Evolutionary conservation across 1,140 invertebrate species (phyloP).

Genomic region (Oryctes rhinoceros): DNA sequence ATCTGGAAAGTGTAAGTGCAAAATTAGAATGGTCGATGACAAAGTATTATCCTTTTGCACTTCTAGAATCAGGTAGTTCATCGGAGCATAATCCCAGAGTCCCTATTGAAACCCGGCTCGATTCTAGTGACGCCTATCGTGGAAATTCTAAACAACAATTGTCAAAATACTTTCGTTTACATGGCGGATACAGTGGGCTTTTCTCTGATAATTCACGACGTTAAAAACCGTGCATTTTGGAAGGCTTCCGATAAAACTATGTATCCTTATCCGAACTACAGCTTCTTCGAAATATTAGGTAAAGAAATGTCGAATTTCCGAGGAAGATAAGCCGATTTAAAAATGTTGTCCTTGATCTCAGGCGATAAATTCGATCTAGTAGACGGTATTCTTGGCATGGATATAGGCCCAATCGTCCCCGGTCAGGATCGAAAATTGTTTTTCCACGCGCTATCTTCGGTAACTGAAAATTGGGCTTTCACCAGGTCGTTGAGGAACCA

Average conservation of each 20-base stretch:
- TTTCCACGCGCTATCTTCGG: conserved; percentile 79
- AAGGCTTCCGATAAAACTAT: conserved; percentile 72
- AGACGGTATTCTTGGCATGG: conserved; percentile 77
- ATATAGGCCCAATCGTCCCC: conserved; percentile 65
- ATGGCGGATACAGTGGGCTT: conserved; percentile 77
- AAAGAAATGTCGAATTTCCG: not conserved
- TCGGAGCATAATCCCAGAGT: conserved; percentile 65
- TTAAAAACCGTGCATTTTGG: conserved; percentile 69
- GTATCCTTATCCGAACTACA: conserved; percentile 74
- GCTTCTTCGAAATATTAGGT: conserved; percentile 70
- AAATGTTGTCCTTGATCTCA: conserved; percentile 51
- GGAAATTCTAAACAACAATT: conserved; percentile 70
- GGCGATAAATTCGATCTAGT: conserved; percentile 76
- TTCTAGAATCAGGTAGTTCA: conserved; percentile 63
- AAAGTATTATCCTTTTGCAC: not conserved
- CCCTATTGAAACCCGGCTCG: conserved; percentile 60
- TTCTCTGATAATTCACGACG: conserved; percentile 75
- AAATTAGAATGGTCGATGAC: no score
- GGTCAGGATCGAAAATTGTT: conserved; percentile 70
- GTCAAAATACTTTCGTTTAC: conserved; percentile 74
- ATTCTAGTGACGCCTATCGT: conserved; percentile 66
- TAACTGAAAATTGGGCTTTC: conserved; percentile 72
- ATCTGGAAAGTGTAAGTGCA: conserved; percentile 62
- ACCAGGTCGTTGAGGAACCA: conserved; percentile 70
- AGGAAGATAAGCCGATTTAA: not conserved